These are phyloP conservation scores for Eutrigla gurnardus DNA, from an alignment of 2,797 vertebrate species.

Conservation along the genomic window DNA sequence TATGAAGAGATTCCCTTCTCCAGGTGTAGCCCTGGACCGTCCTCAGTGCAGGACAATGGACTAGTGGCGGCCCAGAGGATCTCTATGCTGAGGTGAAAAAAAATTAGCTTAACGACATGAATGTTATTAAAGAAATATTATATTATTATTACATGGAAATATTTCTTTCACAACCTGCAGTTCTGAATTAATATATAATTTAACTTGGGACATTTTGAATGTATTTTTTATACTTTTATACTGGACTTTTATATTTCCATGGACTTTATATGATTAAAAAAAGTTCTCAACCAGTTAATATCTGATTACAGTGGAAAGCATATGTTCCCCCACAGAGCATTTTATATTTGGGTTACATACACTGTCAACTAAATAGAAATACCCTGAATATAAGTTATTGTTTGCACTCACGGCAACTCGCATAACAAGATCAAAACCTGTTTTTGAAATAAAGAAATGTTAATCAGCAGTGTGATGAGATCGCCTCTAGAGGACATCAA, in stretches of 20 bases:
- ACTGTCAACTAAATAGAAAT: neutral
- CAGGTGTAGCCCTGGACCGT: neutral
- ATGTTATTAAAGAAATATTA: too few relatives aligned
- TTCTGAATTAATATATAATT: too few relatives aligned
- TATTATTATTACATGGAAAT: too few relatives aligned
- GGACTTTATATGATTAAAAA: neutral
- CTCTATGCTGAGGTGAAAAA: constrained; percentile 34
- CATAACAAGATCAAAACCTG: neutral
- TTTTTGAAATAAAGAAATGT: neutral
- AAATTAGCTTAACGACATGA: neutral
- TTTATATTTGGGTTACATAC: neutral
- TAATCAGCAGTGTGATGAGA: neutral
- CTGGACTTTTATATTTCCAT: neutral
- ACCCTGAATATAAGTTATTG: neutral
- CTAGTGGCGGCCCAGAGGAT: neutral
- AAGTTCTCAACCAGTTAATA: neutral
- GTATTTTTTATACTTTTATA: too few relatives aligned
- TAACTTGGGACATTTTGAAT: too few relatives aligned
- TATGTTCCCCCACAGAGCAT: neutral
- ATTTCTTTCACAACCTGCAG: too few relatives aligned
- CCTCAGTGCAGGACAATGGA: neutral
- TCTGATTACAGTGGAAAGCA: neutral
- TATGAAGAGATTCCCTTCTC: constrained; percentile 60
- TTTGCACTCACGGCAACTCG: too few relatives aligned
- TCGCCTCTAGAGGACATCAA: neutral